Evolutionary conservation across 92 coral and sea anemone genomes (phyloP), one percentile per base, ranked within the genome.

Genomic region (Actinernus sp.): DNA sequence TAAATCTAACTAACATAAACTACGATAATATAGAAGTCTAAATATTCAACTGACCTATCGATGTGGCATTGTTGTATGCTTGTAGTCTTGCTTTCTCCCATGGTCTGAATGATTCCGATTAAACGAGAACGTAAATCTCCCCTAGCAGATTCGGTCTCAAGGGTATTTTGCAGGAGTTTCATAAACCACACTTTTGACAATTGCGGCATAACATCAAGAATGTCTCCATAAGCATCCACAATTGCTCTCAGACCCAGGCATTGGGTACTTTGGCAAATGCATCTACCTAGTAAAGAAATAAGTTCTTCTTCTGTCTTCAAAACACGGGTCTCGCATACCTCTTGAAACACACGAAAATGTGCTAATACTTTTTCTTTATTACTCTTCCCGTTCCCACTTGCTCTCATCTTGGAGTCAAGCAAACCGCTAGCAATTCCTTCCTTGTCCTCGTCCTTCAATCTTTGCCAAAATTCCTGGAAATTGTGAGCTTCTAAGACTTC

Each of bases 221-320:
- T 57, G 18, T 63, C 72, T 31, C 43, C 59, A 36, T 40, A 51
- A 0, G 91, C 91, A 22, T 80, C 63, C 43, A 63, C 68, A 3
- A 80, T 49, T 5, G 70, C 49, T 14, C 22, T 49, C 2, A 65
- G 26, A 1, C 72, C 76, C 22, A 49, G 7, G 6, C 47, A 0
- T 8, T 65, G 49, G 6, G 64, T 63, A 10, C 58, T 45, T 44
- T 40, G 29, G 23, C 62, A 48, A 24, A 57, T 28, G 40, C 2
- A 10, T 28, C 41, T 58, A 1, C 41, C 52, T 53, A 82, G 32
- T 26, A 37, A 34, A 2, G 43, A 25, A 23, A 66, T 17, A 13
- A 55, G 79, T 8, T 21, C 37, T 14, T 27, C 31, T n/a, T 58
- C 38, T 2, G 3, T 13, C 30, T 65, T 37, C 13, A 72, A 21